A percentile compares a stretch with the other conserved stretches of the same genome.
Conservation (phyloP, 2,797 vertebrate species). For the Poliocrania exsul region DNA sequence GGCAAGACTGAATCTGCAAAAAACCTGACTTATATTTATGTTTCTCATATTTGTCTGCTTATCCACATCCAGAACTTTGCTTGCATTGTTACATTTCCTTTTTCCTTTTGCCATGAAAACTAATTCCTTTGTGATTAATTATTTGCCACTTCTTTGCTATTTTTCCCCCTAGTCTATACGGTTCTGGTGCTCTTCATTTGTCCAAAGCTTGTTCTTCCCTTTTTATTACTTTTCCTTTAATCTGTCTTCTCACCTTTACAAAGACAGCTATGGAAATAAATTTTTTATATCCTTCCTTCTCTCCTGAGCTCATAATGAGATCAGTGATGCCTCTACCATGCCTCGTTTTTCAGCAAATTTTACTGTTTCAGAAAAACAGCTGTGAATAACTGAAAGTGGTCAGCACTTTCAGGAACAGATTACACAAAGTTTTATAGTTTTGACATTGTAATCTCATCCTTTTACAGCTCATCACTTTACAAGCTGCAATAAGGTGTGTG, state of each 20-base stretch:
- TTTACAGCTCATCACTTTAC: background rate
- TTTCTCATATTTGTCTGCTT: background rate
- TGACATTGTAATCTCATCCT: background rate
- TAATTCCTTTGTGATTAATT: background rate
- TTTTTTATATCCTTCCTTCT: slow-evolving; percentile 17
- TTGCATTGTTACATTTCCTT: background rate
- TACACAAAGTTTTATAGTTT: slow-evolving; percentile 13
- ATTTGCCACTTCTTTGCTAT: background rate
- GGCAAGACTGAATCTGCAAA: background rate
- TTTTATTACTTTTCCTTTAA: slow-evolving; percentile 22
- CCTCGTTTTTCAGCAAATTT: background rate
- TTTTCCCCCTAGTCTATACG: background rate
- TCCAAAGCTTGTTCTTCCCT: background rate
- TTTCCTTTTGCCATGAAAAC: background rate
- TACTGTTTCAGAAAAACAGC: slow-evolving; percentile 20
- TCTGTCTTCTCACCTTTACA: slow-evolving; percentile 20
- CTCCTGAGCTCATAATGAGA: slow-evolving; percentile 10
- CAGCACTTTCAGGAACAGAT: background rate
- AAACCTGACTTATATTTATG: background rate
- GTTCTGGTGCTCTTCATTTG: background rate
- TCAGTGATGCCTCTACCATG: background rate
- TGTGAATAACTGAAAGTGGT: background rate
- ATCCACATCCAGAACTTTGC: background rate
- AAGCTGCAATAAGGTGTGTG: background rate
- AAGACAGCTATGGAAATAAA: background rate